Evolutionary conservation across 2,113 vertebrate genomes (phyloP).

Genomic region (Callocephalon fimbriatum): DNA sequence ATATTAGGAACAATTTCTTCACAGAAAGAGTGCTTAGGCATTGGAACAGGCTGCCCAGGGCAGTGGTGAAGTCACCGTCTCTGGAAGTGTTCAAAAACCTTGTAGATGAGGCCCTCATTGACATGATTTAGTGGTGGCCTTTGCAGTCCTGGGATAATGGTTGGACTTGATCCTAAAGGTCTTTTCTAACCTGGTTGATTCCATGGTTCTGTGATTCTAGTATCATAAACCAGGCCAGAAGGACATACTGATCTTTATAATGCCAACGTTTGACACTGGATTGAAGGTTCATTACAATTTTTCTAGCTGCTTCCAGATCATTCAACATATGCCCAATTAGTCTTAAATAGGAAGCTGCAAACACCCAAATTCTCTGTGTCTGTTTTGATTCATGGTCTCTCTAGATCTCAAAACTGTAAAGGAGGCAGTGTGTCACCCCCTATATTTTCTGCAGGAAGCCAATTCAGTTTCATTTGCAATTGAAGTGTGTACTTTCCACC

Average conservation of each 20-base stretch:
- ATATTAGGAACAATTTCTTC: background rate
- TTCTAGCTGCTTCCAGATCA: background rate
- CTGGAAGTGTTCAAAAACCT: fast-evolving
- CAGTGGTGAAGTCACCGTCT: background rate
- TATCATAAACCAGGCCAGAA: background rate
- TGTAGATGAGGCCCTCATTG: background rate
- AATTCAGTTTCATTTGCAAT: background rate
- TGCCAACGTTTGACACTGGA: background rate
- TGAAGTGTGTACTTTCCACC: background rate
- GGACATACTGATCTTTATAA: background rate
- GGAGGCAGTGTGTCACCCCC: background rate
- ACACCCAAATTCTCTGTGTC: background rate
- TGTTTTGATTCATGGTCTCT: background rate
- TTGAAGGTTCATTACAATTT: background rate
- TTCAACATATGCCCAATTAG: background rate
- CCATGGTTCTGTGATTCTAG: background rate
- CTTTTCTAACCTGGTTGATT: background rate
- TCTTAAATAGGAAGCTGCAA: background rate
- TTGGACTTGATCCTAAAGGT: background rate
- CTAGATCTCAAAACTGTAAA: background rate
- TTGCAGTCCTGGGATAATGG: background rate
- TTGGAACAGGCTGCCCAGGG: background rate
- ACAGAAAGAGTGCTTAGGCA: background rate
- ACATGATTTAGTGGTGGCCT: background rate
- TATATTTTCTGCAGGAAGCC: background rate